Evolutionary conservation across 2,888 invertebrate genomes (phyloP), one percentile per base, ranked within the genome.

Genomic region (Mycalesis mineus): DNA sequence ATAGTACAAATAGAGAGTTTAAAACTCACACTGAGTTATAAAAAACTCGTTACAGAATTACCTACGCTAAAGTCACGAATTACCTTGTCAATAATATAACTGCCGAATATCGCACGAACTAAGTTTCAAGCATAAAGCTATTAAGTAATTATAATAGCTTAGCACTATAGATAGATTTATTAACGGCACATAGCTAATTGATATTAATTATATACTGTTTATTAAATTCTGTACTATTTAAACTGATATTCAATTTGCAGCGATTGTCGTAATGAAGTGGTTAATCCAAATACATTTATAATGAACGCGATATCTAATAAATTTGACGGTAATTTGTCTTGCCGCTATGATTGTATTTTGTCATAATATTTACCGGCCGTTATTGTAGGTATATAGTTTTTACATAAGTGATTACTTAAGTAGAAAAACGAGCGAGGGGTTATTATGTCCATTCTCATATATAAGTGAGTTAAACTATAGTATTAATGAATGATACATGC

Each of bases 231-330:
- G 14, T 9, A 22, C 13, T 51, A 54, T 51, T 55, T 45, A 36
- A 42, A 57, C 55, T 39, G 31, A 50, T 37, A 51, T 51, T 41
- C 22, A 54, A 44, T 61, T 63, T 55, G 44, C 42, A 60, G 53
- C 33, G 41, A 57, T 58, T 57, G 61, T 60, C 61, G 55, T 64
- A 62, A 60, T 65, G 62, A 63, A 64, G 62, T 59, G 42, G 63
- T 64, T 64, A 61, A 55, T 57, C 65, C 56, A 71, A 70, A 74
- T 77, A 72, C 74, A 76, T 77, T 75, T 73, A 22, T 75, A 68
- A 74, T 73, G 53, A 67, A 67, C 61, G 65, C 61, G 54, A 64
- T 69, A 67, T 68, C 66, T 29, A 57, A 57, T 62, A 58, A 61
- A 63, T 59, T 59, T 22, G 48, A 33, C 28, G 17, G 31, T 41